Percentiles rank a stretch among this genome's conserved stretches.
These are phyloP conservation scores for Drosophila nigromelanica DNA, from an alignment of 1,140 invertebrate species.

Conservation along the genomic window DNA sequence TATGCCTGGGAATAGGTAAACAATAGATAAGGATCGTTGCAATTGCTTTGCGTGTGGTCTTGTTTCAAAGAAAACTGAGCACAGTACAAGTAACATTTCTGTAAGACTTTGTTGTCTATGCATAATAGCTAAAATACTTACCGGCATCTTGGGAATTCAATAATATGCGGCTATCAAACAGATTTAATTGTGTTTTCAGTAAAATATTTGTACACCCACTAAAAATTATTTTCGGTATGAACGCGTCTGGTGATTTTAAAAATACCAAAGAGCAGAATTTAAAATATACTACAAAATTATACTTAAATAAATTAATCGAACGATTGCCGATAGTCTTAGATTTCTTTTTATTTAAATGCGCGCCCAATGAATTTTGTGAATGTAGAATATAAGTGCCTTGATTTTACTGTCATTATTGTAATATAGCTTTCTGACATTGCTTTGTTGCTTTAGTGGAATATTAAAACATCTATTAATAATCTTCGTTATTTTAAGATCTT, in stretches of 20 bases:
- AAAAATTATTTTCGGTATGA: constrained; percentile 8
- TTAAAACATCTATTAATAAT: not conserved
- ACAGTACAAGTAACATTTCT: not conserved
- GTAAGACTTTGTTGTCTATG: not conserved
- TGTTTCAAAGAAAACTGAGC: not conserved
- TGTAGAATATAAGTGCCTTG: not conserved
- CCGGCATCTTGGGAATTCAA: constrained; percentile 45
- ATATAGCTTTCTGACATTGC: not conserved
- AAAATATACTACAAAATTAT: constrained; percentile 14
- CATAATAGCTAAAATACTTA: constrained; percentile 15
- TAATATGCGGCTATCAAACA: not conserved
- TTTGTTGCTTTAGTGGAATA: not conserved
- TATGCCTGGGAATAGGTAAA: constrained; percentile 89
- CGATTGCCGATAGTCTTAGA: too few relatives aligned
- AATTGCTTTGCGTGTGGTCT: constrained; percentile 1
- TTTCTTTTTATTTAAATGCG: not conserved
- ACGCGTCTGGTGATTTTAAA: not conserved
- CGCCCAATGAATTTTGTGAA: not conserved
- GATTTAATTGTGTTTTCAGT: not conserved
- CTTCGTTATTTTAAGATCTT: not conserved
- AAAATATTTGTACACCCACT: constrained; percentile 18
- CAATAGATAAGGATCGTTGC: constrained; percentile 13
- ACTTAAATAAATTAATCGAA: too few relatives aligned
- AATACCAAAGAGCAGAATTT: not conserved
- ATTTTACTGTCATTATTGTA: not conserved